phyloP scores from a whole-genome alignment of 92 coral and sea anemone species.

The Palythoa heliodiscus region DNA sequence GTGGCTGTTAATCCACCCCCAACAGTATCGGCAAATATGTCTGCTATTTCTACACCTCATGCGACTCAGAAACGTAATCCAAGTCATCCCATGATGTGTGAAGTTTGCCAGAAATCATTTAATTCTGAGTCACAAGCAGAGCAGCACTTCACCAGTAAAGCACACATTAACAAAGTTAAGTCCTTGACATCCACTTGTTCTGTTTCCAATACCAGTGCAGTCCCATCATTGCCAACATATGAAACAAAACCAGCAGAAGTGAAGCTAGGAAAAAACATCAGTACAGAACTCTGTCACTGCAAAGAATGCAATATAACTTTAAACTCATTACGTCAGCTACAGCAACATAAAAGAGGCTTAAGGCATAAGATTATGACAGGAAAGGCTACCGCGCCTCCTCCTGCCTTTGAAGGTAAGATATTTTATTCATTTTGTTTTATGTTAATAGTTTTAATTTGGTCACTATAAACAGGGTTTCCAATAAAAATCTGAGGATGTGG shows the following conservation, averaged over 20 bases:
- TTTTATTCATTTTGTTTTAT: background rate
- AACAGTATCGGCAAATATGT: background rate
- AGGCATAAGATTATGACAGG: slow-evolving; percentile 85
- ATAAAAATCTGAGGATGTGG: too few relatives aligned
- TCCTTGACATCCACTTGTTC: background rate
- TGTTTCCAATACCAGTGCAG: background rate
- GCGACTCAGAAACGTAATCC: background rate
- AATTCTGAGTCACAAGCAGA: slow-evolving; percentile 78
- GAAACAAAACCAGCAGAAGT: slow-evolving; percentile 33
- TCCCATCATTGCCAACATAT: background rate
- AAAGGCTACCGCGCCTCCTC: slow-evolving; percentile 70
- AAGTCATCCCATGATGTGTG: slow-evolving; percentile 43
- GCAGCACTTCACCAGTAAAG: slow-evolving; percentile 77
- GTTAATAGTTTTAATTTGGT: too few relatives aligned
- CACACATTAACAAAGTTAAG: slow-evolving; percentile 52
- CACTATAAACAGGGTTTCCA: too few relatives aligned
- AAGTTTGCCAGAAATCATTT: slow-evolving; percentile 72
- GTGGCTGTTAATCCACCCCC: background rate
- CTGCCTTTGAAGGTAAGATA: slow-evolving; percentile 53
- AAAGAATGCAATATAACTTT: slow-evolving; percentile 72
- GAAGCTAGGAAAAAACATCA: slow-evolving; percentile 62
- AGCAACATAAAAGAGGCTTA: slow-evolving; percentile 76
- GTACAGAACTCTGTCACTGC: slow-evolving; percentile 65
- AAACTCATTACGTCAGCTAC: slow-evolving; percentile 80
- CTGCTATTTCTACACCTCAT: background rate